phyloP scores from a whole-genome alignment of 1,140 invertebrate species.

The Thaumatotibia leucotreta region DNA sequence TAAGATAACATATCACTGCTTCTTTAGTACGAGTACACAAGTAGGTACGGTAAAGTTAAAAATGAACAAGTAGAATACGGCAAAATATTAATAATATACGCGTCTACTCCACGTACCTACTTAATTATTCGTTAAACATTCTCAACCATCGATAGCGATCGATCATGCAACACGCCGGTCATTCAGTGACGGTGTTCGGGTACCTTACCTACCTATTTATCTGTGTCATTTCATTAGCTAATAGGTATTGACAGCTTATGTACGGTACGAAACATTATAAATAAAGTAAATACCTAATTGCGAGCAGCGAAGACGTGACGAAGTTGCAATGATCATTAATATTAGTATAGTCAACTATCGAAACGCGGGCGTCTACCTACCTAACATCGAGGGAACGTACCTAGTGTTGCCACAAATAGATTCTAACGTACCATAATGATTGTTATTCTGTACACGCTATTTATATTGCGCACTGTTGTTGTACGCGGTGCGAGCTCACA shows the following conservation, averaged over 20 bases:
- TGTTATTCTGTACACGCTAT: slow-evolving; percentile 6
- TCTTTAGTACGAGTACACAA: too few relatives aligned
- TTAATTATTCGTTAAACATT: not conserved
- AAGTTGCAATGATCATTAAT: too few relatives aligned
- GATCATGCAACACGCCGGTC: not conserved
- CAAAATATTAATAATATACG: not conserved
- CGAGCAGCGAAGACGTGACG: too few relatives aligned
- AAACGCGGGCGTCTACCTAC: not conserved
- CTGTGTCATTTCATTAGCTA: too few relatives aligned
- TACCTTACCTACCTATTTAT: too few relatives aligned
- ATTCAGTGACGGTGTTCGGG: too few relatives aligned
- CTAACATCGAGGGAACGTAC: not conserved
- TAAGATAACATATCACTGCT: not conserved
- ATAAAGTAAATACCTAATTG: too few relatives aligned
- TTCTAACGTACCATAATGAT: not conserved
- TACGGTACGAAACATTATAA: too few relatives aligned
- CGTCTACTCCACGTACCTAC: not conserved
- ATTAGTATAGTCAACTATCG: not conserved
- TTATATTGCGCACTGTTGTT: not conserved
- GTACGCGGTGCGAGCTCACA: not conserved
- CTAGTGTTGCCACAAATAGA: not conserved
- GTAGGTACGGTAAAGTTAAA: too few relatives aligned
- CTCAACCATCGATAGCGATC: not conserved
- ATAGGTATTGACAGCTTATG: too few relatives aligned
- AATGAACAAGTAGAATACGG: too few relatives aligned